Conservation (phyloP, 2,797 vertebrate species). For the Acanthornis magna region DNA sequence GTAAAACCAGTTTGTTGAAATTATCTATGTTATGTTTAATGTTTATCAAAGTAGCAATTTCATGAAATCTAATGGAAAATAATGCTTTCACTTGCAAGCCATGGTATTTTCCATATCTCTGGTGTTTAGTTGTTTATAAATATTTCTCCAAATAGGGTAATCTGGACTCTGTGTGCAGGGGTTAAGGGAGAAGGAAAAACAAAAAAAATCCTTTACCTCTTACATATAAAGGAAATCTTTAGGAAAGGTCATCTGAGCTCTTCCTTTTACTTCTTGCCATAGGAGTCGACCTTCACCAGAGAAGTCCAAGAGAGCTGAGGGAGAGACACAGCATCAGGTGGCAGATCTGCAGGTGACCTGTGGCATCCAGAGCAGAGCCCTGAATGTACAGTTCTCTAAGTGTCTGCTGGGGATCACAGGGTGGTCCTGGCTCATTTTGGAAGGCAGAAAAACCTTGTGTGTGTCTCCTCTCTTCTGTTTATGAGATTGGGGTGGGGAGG, state of each 20-base stretch:
- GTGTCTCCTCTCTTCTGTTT: not conserved
- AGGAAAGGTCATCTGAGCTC: not conserved
- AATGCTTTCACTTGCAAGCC: not conserved
- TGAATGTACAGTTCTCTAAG: not conserved
- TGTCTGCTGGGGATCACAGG: not conserved
- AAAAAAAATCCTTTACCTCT: not conserved
- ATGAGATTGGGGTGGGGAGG: not conserved
- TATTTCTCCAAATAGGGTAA: not conserved
- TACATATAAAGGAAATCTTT: not conserved
- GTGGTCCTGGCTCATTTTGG: not conserved
- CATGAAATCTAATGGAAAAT: not conserved
- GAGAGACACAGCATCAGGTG: not conserved
- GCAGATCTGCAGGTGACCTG: not conserved
- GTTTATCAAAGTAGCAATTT: not conserved
- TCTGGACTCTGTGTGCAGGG: not conserved
- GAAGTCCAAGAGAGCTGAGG: not conserved
- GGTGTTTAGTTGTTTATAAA: not conserved
- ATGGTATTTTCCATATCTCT: not conserved
- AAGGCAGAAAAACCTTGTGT: not conserved
- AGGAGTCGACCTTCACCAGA: not conserved
- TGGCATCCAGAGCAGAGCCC: not conserved
- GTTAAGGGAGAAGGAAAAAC: not conserved
- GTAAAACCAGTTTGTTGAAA: not conserved
- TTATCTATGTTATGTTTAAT: not conserved
- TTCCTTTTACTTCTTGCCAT: not conserved